Base-by-base conservation (phyloP, 2,797 vertebrate species). In the Schizopygopsis malacanthus region DNA sequence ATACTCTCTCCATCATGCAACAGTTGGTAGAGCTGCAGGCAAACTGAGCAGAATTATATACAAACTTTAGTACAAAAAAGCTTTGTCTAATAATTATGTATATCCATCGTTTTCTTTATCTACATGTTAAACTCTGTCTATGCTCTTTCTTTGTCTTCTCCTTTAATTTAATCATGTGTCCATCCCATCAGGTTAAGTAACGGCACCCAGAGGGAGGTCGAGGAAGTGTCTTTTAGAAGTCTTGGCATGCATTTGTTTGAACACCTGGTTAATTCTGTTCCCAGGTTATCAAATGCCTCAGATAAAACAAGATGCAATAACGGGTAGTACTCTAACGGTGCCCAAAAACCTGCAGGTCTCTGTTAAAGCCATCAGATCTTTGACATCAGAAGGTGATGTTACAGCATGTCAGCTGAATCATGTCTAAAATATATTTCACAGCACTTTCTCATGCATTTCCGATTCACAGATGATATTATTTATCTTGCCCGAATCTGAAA, bases 331-430 rank as follows among this genome's bases (percentile, higher is more conserved):
- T 69, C 13, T 65, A 71, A 22, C 70, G 43, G 4, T 50, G 45
- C 52, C 70, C 78, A 75, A 13, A 86, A 37, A 20, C 78, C 61
- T 41, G 65, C 25, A 54, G 80, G 41, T 67, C 33, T 80, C 89
- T 89, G 88, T n/a, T 88, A 79, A 86, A 86, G n/a, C 52, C 70
- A 89, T 87, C 79, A 85, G 56, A 83, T 78, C 41, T 39, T 73
- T 84, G 3, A 33, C 33, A 50, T 78, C 79, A 79, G 50, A n/a
- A 20, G 39, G 12, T 75, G 56, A 84, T 22, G 71, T 61, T 77
- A 39, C 47, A 76, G 77, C 13, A 79, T 79, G 33, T 71, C 56
- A 81, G 79, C 52, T 33, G 45, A 79, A 87, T 45, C 11, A 41
- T n/a, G 18, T 77, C 28, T 86, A 61, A 39, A 1, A 52, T 56